Evolutionary conservation across 2,888 invertebrate genomes (phyloP), one percentile per base, ranked within the genome.

Genomic region (Pseudococcus longispinus): DNA sequence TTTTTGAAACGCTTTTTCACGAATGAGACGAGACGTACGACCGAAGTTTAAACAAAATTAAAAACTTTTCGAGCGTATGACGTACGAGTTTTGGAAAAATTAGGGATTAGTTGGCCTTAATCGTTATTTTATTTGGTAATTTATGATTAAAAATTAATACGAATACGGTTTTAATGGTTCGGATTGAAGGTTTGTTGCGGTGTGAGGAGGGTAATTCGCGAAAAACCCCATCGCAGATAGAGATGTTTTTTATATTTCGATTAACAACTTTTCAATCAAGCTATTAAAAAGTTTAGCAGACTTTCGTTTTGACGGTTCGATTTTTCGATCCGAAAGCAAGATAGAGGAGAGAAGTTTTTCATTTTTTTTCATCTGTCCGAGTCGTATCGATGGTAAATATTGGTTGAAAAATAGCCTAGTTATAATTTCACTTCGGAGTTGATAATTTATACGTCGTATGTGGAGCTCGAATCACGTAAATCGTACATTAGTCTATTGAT

Each of bases 191-290:
- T 70, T 51, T 23, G 29, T 70, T 9, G n/a, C n/a, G n/a, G n/a
- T n/a, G 65, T 15, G 65, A 26, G 4, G 15, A 2, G 18, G 32
- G 18, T 70, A 18, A 70, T 70, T 70, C 29, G 18, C 20, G 29
- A 26, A 65, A 65, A 37, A n/a, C n/a, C n/a, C 37, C 37, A 37
- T 37, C 37, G 8, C 9, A 32, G 26, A 65, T 26, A 29, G 77
- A 42, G 77, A 42, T 80, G 77, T 18, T 80, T 80, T 80, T 80
- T 80, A 37, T 42, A n/a, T 42, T 42, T 42, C 77, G 77, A 80
- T 80, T 80, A 80, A 80, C 42, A 80, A 80, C 29, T 42, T 80
- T 80, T 80, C 77, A 80, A 80, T 80, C 77, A 80, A 42, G 20
- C 42, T 80, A 32, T 42, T 37, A 42, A 42, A 42, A 80, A 80